Evolutionary conservation across 2,888 invertebrate genomes (phyloP).

Genomic region (Eremobia ochroleuca): DNA sequence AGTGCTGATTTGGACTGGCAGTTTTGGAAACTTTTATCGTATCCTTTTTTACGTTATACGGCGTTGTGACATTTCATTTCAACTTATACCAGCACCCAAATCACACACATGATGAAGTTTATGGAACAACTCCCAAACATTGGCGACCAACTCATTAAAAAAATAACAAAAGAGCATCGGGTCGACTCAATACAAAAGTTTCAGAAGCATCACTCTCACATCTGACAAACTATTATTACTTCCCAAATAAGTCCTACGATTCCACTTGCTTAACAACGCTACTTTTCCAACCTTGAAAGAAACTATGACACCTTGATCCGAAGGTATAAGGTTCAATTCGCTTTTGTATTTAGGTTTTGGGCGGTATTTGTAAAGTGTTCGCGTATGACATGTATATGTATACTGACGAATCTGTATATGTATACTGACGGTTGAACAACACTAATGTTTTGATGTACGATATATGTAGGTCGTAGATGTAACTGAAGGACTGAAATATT

Average conservation of each 20-base stretch:
- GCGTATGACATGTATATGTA: slow-evolving; percentile 3
- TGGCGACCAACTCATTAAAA: slow-evolving; percentile 47
- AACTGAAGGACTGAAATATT: slow-evolving; percentile 4
- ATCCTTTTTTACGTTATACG: neutral
- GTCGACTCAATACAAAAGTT: slow-evolving; percentile 37
- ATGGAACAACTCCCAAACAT: slow-evolving; percentile 8
- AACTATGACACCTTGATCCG: neutral
- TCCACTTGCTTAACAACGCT: slow-evolving; percentile 31
- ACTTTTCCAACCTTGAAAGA: neutral
- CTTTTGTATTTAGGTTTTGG: neutral
- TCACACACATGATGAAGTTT: slow-evolving; percentile 24
- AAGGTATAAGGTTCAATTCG: slow-evolving; percentile 26
- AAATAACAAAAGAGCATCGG: slow-evolving; percentile 37
- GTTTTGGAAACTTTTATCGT: neutral
- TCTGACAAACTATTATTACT: slow-evolving; percentile 53
- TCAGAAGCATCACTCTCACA: slow-evolving; percentile 37
- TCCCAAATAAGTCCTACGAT: slow-evolving; percentile 39
- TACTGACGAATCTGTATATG: too few species aligned
- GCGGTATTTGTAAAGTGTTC: neutral
- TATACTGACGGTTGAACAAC: slow-evolving; percentile 26
- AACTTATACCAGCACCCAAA: slow-evolving; percentile 1
- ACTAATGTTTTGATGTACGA: slow-evolving; percentile 40
- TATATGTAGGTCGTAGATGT: neutral
- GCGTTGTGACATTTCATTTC: slow-evolving; percentile 3
- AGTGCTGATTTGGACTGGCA: neutral